Conservation (phyloP, 2,113 vertebrate genomes). For the Rattus rattus region DNA sequence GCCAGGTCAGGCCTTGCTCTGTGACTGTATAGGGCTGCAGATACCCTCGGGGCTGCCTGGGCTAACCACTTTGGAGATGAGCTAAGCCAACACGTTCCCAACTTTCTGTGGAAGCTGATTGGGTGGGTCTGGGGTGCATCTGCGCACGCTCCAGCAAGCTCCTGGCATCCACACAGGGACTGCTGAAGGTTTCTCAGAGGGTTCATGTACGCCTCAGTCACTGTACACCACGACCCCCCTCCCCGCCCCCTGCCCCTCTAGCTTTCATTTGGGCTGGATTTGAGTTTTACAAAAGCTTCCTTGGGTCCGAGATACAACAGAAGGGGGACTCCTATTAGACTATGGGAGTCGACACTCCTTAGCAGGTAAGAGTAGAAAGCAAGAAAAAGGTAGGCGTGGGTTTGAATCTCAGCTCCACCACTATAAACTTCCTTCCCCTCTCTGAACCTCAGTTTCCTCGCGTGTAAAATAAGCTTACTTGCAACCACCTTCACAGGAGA, state of each 20-base stretch:
- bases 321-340: background rate
- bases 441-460: slow-evolving; percentile 1
- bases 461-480: background rate
- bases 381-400: background rate
- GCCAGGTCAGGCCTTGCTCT: slow-evolving; percentile 19
- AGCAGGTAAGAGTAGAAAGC: background rate
- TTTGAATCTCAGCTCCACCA: background rate
- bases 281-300: background rate
- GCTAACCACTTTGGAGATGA: background rate
- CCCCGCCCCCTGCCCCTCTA: background rate
- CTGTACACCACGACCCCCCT: fast-evolving
- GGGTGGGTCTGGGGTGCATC: background rate
- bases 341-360: background rate
- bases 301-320: background rate
- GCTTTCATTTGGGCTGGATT: background rate
- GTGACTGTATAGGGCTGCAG: background rate
- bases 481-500: background rate
- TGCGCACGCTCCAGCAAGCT: background rate
- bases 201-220: background rate
- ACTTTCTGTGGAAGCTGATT: background rate
- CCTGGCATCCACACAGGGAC: no score
- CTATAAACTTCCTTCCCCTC: background rate
- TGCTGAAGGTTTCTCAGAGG: background rate
- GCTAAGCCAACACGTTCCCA: background rate
- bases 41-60: background rate